Conservation (phyloP, 2,113 vertebrate genomes). For the Lutjanus erythropterus region DNA sequence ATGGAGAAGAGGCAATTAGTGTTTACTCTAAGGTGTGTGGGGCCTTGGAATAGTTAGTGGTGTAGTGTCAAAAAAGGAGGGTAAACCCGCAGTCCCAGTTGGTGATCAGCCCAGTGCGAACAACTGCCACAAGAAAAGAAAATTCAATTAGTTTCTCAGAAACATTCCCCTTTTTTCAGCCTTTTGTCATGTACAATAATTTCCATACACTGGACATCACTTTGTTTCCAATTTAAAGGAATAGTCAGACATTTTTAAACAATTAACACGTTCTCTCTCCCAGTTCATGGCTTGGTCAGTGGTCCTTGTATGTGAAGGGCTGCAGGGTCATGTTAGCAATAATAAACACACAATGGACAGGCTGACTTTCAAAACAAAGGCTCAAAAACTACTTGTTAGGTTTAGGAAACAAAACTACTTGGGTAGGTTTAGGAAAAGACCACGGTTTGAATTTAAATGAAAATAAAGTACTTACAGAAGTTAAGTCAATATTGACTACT, state of each 20-base stretch:
- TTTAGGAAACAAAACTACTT: no score
- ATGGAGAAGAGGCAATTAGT: constrained; percentile 65
- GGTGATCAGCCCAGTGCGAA: constrained; percentile 29
- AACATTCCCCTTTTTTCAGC: not conserved
- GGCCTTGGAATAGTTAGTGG: constrained; percentile 41
- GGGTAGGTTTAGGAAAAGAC: no score
- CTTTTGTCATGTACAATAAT: not conserved
- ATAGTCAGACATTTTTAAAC: not conserved
- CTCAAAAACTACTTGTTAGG: no score
- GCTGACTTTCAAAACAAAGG: no score
- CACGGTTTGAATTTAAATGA: no score
- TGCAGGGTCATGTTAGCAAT: no score
- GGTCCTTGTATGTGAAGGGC: no score
- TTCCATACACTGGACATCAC: not conserved
- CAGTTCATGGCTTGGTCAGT: no score
- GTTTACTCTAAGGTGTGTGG: constrained; percentile 39
- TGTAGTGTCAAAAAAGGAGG: constrained; percentile 26
- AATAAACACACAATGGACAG: no score
- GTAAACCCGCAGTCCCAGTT: constrained; percentile 21
- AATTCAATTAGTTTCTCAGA: constrained; percentile 21
- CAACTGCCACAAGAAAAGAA: constrained; percentile 5
- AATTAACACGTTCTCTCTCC: no score
- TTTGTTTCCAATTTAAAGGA: not conserved
- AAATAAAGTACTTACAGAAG: no score
- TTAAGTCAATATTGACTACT: no score